Evolutionary conservation across 2,888 invertebrate genomes (phyloP).

Genomic region (Camptogramma bilineatum): DNA sequence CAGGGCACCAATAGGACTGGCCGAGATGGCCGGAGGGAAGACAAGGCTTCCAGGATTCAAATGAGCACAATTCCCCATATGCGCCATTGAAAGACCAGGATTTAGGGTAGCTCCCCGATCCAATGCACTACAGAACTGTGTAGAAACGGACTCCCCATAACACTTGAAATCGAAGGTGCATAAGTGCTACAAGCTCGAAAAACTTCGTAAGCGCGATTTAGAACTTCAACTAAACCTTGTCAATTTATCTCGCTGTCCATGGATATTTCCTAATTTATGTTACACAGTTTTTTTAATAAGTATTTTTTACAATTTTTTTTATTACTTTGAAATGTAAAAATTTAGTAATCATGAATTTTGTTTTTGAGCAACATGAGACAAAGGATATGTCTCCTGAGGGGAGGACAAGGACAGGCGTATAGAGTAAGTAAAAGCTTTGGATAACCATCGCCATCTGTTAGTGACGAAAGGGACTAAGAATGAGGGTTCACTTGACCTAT

Average conservation of each 20-base stretch:
- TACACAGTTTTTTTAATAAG: not conserved
- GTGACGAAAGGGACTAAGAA: not conserved
- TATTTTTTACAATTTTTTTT: conserved; percentile 5
- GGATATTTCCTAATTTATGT: not conserved
- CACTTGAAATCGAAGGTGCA: not conserved
- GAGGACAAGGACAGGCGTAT: conserved; percentile 17
- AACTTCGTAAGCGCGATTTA: conserved; percentile 30
- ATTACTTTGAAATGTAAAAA: not conserved
- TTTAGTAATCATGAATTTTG: not conserved
- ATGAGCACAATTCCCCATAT: conserved; percentile 19
- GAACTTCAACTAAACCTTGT: not conserved
- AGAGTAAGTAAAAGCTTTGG: not conserved
- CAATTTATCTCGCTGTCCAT: not conserved
- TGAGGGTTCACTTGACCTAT: not conserved
- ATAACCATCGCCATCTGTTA: conserved; percentile 25
- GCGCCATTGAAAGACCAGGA: conserved; percentile 42
- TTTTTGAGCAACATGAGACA: conserved; percentile 12
- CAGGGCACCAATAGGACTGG: conserved; percentile 24
- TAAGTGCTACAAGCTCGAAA: not conserved
- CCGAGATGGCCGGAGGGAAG: conserved; percentile 10
- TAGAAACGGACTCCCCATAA: conserved; percentile 68
- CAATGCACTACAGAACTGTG: conserved; percentile 61
- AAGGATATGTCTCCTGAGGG: conserved; percentile 4
- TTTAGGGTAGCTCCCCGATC: conserved; percentile 58
- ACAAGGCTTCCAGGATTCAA: conserved; percentile 6